Percentiles rank a stretch among this genome's conserved stretches.
phyloP scores from a whole-genome alignment of 2,888 invertebrate genomes.

The Gibbula magus region DNA sequence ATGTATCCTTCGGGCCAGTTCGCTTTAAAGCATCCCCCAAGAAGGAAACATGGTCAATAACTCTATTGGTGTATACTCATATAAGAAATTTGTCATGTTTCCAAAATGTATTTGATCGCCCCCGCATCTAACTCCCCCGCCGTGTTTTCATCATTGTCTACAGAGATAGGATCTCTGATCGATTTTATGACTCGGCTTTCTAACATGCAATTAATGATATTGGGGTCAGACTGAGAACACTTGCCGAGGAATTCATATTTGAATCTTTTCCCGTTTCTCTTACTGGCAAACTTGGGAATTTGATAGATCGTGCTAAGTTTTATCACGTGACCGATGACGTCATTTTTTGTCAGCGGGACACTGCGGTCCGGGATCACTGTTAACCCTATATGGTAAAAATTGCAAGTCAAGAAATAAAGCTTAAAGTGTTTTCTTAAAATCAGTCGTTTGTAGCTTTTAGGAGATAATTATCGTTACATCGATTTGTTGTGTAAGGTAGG shows the following conservation, averaged over 20 bases:
- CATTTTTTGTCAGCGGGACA: background rate
- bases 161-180: background rate
- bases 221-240: background rate
- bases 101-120: background rate
- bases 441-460: too few relatives aligned
- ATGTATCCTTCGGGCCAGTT: too few relatives aligned
- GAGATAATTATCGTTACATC: too few relatives aligned
- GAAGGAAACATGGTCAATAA: background rate
- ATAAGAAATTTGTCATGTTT: background rate
- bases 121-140: background rate
- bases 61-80: background rate
- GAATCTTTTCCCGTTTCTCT: background rate
- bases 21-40: too few relatives aligned
- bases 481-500: too few relatives aligned
- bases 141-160: background rate
- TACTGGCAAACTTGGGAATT: background rate
- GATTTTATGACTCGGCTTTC: background rate
- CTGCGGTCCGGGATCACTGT: too few relatives aligned
- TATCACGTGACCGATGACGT: background rate
- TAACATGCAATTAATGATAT: slow-evolving; percentile 5
- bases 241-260: background rate
- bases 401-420: too few relatives aligned
- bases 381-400: too few relatives aligned
- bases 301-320: background rate
- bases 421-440: too few relatives aligned